phyloP scores from a whole-genome alignment of 2,113 vertebrate species.

The Amblyornis subalaris region DNA sequence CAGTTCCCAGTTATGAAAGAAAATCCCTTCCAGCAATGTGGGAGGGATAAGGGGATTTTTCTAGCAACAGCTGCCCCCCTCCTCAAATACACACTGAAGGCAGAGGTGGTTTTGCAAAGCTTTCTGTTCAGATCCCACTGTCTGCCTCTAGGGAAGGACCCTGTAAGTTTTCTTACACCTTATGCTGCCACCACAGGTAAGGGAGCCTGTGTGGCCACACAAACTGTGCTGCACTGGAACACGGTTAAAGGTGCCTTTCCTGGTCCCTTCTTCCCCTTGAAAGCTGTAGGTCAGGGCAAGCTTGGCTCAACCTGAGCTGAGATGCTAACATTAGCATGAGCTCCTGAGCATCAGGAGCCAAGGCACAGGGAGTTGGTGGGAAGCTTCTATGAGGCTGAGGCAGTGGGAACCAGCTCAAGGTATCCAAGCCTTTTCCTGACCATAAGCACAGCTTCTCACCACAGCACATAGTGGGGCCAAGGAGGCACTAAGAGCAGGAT shows the following conservation, averaged over 20 bases:
- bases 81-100: neutral
- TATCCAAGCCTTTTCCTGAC: neutral
- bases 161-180: neutral
- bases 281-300: neutral
- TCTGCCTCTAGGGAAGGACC: neutral
- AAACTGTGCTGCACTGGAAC: neutral
- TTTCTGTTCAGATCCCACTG: neutral
- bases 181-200: neutral
- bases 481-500: neutral
- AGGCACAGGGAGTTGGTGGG: fast-evolving
- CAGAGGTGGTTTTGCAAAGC: neutral
- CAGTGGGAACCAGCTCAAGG: neutral
- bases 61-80: neutral
- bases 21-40: neutral
- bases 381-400: neutral
- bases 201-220: neutral
- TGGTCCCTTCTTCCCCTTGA: neutral
- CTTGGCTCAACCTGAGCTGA: neutral
- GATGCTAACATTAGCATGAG: neutral
- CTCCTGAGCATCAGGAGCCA: neutral
- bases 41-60: neutral
- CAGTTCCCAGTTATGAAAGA: neutral
- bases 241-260: neutral
- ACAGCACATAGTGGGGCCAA: neutral
- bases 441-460: fast-evolving